These are phyloP conservation scores for Taenioides sp. DNA, from an alignment of 2,797 vertebrate species.

Conservation along the genomic window DNA sequence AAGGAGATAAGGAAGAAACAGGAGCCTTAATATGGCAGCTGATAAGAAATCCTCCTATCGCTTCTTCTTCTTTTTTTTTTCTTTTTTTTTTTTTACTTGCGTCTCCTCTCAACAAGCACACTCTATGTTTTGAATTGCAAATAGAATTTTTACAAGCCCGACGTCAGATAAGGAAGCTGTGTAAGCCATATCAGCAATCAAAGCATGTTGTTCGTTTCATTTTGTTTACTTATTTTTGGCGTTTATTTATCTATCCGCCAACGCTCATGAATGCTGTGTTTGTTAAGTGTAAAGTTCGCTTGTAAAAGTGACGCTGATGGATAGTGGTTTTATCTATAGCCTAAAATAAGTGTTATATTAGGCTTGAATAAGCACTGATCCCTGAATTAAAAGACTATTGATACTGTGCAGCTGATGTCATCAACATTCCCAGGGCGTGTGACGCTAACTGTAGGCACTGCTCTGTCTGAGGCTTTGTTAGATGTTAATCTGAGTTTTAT, in stretches of 20 bases:
- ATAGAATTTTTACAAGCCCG: not conserved
- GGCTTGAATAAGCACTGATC: not conserved
- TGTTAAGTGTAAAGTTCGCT: not conserved
- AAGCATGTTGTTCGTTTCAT: constrained; percentile 3
- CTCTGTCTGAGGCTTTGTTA: no score
- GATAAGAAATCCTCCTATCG: not conserved
- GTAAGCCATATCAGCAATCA: not conserved
- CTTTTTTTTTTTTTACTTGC: not conserved
- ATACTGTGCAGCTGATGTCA: no score
- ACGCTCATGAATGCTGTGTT: not conserved
- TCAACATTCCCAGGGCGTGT: no score
- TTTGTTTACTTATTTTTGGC: not conserved
- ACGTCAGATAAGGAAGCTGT: constrained; percentile 1
- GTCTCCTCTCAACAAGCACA: not conserved
- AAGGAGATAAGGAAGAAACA: not conserved
- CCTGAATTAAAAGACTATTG: no score
- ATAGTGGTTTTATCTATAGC: not conserved
- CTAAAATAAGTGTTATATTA: not conserved
- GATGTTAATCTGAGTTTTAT: no score
- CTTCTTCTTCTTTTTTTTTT: no score
- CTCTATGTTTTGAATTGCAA: not conserved
- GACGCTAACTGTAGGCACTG: no score
- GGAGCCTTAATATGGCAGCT: not conserved
- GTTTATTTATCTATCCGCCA: not conserved
- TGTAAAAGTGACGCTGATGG: not conserved